Base-by-base conservation (phyloP, 1,140 invertebrate genomes). In the Pemphigus obesinymphae region DNA sequence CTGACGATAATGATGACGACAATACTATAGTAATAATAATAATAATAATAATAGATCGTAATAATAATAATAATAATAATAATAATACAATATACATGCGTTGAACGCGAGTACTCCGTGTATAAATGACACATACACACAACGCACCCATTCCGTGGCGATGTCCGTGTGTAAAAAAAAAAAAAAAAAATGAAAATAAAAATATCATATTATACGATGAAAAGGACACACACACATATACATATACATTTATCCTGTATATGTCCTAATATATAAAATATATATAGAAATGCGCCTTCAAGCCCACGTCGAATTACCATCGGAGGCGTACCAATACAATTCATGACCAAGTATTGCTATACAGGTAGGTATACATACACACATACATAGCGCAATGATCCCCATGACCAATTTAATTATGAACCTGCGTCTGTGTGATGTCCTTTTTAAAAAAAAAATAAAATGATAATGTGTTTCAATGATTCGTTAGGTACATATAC, bases 401-500 rank as follows among this genome's bases (percentile, higher is more conserved):
- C 76, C 76, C 76, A 80, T 80, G 76, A 80, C 76, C 55, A 80
- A 80, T 80, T 80, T 80, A 80, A 80, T 80, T 80, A 80, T 55
- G 76, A 80, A 29, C 55, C 76, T 80, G 76, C 76, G 76, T 80
- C 76, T 63, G 55, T 80, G 55, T 58, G 73, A 78, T 63, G 76
- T 80, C 31, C n/a, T 58, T 37, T 63, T 63, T 63, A 31, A 78
- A 72, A n/a, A n/a, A n/a, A n/a, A n/a, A n/a, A n/a, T n/a, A n/a
- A n/a, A 72, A 48, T 26, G 68, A 50, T 73, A 73, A 73, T 50
- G 26, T 20, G 68, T 72, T 72, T 72, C 68, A 31, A 72, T 48
- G 68, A 48, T 70, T 70, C 66, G 68, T 72, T 48, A 72, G 37
- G 37, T 40, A 23, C n/a, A n/a, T 53, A 23, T 53, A 8, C n/a